phyloP scores from a whole-genome alignment of 2,113 vertebrate genomes.

The Sinocyclocheilus anshuiensis region DNA sequence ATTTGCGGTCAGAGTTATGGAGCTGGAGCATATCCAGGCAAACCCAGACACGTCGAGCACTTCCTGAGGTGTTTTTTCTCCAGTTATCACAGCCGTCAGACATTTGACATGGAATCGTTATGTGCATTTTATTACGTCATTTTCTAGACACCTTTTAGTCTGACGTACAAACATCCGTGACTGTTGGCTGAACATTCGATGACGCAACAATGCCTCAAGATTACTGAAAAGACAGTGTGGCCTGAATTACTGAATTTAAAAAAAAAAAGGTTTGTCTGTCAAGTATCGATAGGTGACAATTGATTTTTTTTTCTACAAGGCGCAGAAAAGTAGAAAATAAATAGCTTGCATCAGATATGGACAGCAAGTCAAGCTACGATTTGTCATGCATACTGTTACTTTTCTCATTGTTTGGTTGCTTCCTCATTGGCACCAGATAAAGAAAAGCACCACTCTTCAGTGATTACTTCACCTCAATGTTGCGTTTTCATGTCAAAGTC shows the following conservation, averaged over 20 bases:
- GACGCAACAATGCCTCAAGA: constrained; percentile 37
- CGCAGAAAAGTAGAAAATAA: neutral
- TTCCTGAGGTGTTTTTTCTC: constrained; percentile 8
- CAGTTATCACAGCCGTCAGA: constrained; percentile 57
- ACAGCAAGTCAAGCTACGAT: neutral
- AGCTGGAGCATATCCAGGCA: constrained; percentile 17
- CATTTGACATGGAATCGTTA: constrained; percentile 60
- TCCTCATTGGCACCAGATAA: neutral
- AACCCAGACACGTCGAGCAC: neutral
- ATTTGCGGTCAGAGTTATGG: neutral
- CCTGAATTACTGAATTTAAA: no score
- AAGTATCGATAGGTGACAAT: neutral
- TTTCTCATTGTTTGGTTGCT: no score
- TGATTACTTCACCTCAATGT: neutral
- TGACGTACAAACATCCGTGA: neutral
- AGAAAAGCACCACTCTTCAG: neutral
- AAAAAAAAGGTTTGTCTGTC: neutral
- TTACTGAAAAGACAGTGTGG: neutral
- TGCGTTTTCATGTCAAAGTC: neutral
- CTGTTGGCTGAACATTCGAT: neutral
- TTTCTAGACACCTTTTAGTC: neutral
- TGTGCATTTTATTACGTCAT: no score
- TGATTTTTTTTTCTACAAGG: neutral
- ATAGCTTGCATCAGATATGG: neutral
- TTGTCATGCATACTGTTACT: neutral